Percentiles rank a stretch among this genome's conserved stretches.
These are phyloP conservation scores for Stegodyphus mimosarum DNA, from an alignment of 1,140 invertebrate genomes.

Conservation along the genomic window DNA sequence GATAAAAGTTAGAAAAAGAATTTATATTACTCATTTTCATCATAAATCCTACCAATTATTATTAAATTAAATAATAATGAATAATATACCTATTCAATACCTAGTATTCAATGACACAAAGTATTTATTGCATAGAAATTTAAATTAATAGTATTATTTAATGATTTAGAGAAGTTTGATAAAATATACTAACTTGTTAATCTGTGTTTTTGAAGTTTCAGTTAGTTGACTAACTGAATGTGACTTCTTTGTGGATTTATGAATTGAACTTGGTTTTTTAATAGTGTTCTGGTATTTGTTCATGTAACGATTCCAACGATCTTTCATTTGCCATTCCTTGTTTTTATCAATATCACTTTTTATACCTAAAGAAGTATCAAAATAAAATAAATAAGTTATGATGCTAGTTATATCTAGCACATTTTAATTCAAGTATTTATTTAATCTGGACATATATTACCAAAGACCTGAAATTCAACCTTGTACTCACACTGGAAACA, in stretches of 20 bases:
- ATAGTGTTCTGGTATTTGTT: constrained; percentile 76
- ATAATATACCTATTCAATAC: too few species aligned
- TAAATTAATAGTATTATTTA: background rate
- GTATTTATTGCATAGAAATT: background rate
- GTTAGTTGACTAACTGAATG: constrained; percentile 10
- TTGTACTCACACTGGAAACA: too few species aligned
- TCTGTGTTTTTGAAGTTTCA: background rate
- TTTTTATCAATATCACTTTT: constrained; percentile 56
- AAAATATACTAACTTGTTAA: constrained; percentile 22
- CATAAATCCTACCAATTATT: too few species aligned
- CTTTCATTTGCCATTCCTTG: constrained; percentile 64
- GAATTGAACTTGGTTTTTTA: constrained; percentile 58
- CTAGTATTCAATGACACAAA: too few species aligned
- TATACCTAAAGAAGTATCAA: constrained; percentile 3
- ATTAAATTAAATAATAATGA: too few species aligned
- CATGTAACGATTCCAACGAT: constrained; percentile 75
- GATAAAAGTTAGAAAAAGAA: too few species aligned
- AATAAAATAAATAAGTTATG: too few species aligned
- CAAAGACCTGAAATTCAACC: too few species aligned
- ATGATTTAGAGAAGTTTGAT: background rate
- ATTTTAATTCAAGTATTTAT: too few species aligned
- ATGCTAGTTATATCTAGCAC: too few species aligned
- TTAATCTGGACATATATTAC: too few species aligned
- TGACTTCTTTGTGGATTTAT: constrained; percentile 35
- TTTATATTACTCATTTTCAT: too few species aligned